Percentiles rank a stretch among this genome's conserved stretches.
Evolutionary conservation across 2,888 invertebrate genomes (phyloP).

Genomic region (Helicoverpa assulta): DNA sequence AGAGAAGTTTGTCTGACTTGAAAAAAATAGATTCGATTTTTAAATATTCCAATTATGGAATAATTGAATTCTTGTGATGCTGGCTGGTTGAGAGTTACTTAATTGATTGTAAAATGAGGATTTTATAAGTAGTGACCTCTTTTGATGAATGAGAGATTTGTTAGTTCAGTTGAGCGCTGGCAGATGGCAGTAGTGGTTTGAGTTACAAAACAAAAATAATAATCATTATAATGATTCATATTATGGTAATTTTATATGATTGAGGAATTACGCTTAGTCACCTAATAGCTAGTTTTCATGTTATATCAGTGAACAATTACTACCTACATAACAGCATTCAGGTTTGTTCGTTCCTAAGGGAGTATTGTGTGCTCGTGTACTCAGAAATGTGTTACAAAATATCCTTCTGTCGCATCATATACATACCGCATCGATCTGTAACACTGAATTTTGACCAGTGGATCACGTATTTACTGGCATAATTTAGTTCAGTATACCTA

Average conservation of each 20-base stretch:
- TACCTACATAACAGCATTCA: too few relatives aligned
- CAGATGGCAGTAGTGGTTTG: constrained; percentile 43
- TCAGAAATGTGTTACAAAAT: constrained; percentile 1
- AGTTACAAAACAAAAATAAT: not conserved
- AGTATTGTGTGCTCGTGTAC: too few relatives aligned
- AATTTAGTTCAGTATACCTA: too few relatives aligned
- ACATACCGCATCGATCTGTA: not conserved
- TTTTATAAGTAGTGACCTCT: constrained; percentile 45
- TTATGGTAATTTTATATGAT: not conserved
- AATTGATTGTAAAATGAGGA: not conserved
- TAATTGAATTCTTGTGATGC: constrained; percentile 22
- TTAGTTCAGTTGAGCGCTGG: not conserved
- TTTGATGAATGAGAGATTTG: not conserved
- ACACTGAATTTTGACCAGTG: too few relatives aligned
- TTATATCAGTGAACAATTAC: too few relatives aligned
- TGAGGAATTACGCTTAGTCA: not conserved
- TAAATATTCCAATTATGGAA: constrained; percentile 48
- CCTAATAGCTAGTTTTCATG: too few relatives aligned
- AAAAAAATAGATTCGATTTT: constrained; percentile 51
- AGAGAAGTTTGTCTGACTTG: constrained; percentile 16
- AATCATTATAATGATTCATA: not conserved
- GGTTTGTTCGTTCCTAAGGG: too few relatives aligned
- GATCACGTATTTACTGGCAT: too few relatives aligned
- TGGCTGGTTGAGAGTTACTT: constrained; percentile 24
- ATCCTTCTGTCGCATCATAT: not conserved